Conservation (phyloP, 92 coral and sea anemone species). For the Palythoa grandis region DNA sequence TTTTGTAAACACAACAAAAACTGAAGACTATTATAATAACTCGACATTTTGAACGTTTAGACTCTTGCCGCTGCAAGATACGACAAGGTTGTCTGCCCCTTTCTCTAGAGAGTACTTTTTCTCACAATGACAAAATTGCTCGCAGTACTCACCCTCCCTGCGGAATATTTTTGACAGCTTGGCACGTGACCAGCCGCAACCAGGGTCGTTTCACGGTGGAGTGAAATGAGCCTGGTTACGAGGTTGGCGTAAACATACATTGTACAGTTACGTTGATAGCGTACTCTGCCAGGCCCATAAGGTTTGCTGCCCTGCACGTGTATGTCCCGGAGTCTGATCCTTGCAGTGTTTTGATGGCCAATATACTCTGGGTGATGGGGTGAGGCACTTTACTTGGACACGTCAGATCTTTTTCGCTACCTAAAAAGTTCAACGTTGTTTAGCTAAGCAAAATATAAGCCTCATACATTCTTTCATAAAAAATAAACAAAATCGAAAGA, state of each 20-base stretch:
- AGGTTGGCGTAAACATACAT: neutral
- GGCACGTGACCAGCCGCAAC: too few species aligned
- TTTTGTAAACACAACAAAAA: too few species aligned
- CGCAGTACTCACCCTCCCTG: too few species aligned
- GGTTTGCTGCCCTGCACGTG: slow-evolving; percentile 27
- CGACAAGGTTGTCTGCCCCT: too few species aligned
- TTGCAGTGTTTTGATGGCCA: neutral
- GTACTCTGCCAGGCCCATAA: slow-evolving; percentile 19
- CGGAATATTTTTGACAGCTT: too few species aligned
- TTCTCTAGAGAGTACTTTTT: too few species aligned
- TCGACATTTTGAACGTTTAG: too few species aligned
- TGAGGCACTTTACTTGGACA: slow-evolving; percentile 25
- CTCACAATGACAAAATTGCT: too few species aligned
- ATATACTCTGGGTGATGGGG: slow-evolving; percentile 16
- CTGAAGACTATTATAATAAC: too few species aligned
- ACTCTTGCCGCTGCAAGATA: too few species aligned
- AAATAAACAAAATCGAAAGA: neutral
- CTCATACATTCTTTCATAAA: neutral
- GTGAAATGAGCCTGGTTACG: too few species aligned
- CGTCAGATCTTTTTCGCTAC: neutral
- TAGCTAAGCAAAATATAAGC: neutral
- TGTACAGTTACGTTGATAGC: neutral
- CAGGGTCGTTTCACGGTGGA: too few species aligned
- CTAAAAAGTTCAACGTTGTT: neutral
- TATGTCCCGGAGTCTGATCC: slow-evolving; percentile 14